These are phyloP conservation scores for Galemys pyrenaicus DNA, from an alignment of 2,113 vertebrate genomes.

Conservation along the genomic window DNA sequence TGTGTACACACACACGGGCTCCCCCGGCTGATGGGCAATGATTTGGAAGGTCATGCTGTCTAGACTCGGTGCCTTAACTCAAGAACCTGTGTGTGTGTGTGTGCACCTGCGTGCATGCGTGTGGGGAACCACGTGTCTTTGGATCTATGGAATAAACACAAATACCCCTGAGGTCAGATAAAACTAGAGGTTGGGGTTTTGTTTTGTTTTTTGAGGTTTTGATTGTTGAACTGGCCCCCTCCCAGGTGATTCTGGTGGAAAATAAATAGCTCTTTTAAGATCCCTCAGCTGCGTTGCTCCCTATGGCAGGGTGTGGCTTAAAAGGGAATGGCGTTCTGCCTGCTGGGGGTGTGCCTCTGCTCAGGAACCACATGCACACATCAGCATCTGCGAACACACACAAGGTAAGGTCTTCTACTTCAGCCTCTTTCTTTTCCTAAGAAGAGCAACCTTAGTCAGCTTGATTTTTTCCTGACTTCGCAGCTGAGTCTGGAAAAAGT, in stretches of 20 bases:
- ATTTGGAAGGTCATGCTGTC: background rate
- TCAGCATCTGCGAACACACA: background rate
- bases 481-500: background rate
- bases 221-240: background rate
- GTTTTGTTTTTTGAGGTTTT: background rate
- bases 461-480: constrained; percentile 10
- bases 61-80: constrained; percentile 66
- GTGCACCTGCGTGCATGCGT: background rate
- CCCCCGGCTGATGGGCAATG: background rate
- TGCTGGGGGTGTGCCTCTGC: background rate
- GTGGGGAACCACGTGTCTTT: background rate
- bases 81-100: background rate
- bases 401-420: background rate
- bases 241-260: background rate
- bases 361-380: background rate
- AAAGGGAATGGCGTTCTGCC: background rate
- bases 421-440: constrained; percentile 21
- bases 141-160: constrained; percentile 14
- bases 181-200: background rate
- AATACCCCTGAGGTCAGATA: background rate
- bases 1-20: background rate
- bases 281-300: background rate
- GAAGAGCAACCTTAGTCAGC: background rate
- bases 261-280: constrained; percentile 58
- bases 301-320: background rate